Conservation (phyloP, 37 sponge, comb jelly and placozoan species). For the Chondrilla cf. caribensis region DNA sequence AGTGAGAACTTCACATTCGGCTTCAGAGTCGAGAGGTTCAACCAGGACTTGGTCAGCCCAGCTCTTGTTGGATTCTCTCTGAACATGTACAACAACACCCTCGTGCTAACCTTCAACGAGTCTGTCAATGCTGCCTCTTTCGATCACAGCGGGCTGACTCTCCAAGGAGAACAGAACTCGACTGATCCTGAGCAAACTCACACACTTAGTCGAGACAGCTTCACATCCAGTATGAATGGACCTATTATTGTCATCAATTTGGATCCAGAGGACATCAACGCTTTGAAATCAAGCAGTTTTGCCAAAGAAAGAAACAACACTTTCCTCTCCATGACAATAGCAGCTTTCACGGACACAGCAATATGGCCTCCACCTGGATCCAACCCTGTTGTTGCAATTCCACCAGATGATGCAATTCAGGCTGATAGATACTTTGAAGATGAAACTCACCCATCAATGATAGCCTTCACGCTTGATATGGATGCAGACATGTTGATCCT, state of each 20-base stretch:
- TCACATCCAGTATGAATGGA: constrained; percentile 46
- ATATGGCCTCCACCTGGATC: constrained; percentile 43
- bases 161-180: constrained; percentile 61
- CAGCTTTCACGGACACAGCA: constrained; percentile 80
- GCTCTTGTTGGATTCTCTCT: constrained; percentile 54
- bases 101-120: constrained; percentile 82
- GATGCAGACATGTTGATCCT: constrained; percentile 66
- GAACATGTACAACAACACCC: constrained; percentile 52
- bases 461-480: constrained; percentile 68
- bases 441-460: constrained; percentile 45
- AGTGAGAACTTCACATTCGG: constrained; percentile 40
- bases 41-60: constrained; percentile 55
- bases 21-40: constrained; percentile 55
- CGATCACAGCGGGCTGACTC: constrained; percentile 60
- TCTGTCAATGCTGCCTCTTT: constrained; percentile 71
- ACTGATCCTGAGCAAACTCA: constrained; percentile 28
- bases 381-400: constrained; percentile 53
- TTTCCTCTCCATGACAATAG: constrained; percentile 46
- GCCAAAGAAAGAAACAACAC: constrained; percentile 71
- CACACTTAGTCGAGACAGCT: constrained; percentile 42
- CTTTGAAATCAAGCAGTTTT: constrained; percentile 74
- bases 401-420: constrained; percentile 36
- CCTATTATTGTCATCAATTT: constrained; percentile 50
- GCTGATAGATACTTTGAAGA: constrained; percentile 47
- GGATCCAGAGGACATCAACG: constrained; percentile 43